A percentile compares a stretch with the other conserved stretches of the same genome.
Conservation (phyloP, 2,113 vertebrate genomes). For the Thunnus maccoyii region DNA sequence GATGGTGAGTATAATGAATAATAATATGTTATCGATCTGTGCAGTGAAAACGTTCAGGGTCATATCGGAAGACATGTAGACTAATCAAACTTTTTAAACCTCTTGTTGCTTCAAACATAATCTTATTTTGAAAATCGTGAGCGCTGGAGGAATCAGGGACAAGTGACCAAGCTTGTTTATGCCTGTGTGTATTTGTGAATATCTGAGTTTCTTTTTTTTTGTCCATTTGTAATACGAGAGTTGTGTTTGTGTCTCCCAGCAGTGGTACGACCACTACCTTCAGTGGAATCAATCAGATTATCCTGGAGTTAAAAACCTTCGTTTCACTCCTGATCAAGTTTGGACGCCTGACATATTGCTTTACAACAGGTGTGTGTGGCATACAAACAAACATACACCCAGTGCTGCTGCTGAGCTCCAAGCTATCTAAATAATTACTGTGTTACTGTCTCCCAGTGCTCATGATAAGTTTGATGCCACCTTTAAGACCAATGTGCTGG, state of each 20-base stretch:
- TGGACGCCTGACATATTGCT: conserved; percentile 88
- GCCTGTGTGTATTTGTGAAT: not conserved
- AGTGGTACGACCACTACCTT: conserved; percentile 87
- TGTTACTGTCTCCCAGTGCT: conserved; percentile 73
- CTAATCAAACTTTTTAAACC: too few relatives aligned
- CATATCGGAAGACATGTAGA: not conserved
- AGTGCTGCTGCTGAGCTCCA: not conserved
- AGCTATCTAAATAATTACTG: conserved; percentile 4
- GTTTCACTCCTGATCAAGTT: conserved; percentile 85
- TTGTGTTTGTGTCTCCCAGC: conserved; percentile 71
- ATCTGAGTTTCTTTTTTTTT: too few relatives aligned
- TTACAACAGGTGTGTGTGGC: conserved; percentile 84
- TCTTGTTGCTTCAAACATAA: too few relatives aligned
- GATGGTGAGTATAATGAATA: conserved; percentile 82
- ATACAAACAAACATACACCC: conserved; percentile 12
- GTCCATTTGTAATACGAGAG: conserved; percentile 2
- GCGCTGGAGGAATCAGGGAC: too few relatives aligned
- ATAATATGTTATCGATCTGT: conserved; percentile 51
- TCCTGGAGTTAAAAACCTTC: conserved; percentile 86
- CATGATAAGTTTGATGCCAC: conserved; percentile 88
- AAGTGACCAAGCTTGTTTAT: not conserved
- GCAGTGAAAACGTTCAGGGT: not conserved
- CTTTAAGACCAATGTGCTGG: conserved; percentile 86
- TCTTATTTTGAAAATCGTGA: not conserved
- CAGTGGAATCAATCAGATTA: conserved; percentile 89